phyloP scores from a whole-genome alignment of 2,113 vertebrate genomes.

The Psephotus haematonotus region DNA sequence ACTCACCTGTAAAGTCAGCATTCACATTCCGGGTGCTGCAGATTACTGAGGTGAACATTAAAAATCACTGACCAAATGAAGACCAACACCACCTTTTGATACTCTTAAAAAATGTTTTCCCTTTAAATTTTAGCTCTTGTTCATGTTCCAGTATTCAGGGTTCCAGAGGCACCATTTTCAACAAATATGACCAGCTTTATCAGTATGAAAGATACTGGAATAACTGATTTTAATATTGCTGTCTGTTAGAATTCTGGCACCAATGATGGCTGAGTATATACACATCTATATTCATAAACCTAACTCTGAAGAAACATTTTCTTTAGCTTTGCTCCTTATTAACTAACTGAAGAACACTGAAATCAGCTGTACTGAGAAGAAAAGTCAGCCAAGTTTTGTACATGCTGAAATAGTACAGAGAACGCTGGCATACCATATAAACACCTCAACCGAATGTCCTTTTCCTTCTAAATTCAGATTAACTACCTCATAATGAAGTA shows the following conservation, averaged over 20 bases:
- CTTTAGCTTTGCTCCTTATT: neutral
- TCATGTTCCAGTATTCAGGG: neutral
- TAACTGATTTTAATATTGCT: neutral
- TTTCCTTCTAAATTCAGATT: constrained; percentile 26
- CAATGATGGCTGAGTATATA: neutral
- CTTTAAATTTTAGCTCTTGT: neutral
- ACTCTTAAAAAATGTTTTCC: neutral
- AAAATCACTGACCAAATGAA: neutral
- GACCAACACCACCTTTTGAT: neutral
- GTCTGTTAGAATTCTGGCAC: neutral
- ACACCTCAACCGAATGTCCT: neutral
- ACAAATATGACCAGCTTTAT: neutral
- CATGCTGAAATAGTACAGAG: neutral
- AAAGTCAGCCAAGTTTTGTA: neutral
- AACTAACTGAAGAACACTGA: neutral
- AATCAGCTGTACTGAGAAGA: neutral
- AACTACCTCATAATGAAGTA: neutral
- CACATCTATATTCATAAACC: neutral
- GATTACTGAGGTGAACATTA: neutral
- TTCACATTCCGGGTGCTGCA: neutral
- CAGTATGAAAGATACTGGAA: neutral
- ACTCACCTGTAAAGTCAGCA: neutral
- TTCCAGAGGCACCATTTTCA: neutral
- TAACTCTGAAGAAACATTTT: neutral
- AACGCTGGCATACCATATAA: neutral